Conservation (phyloP, 2,113 vertebrate genomes). For the Cyprinodon brontotheroides region DNA sequence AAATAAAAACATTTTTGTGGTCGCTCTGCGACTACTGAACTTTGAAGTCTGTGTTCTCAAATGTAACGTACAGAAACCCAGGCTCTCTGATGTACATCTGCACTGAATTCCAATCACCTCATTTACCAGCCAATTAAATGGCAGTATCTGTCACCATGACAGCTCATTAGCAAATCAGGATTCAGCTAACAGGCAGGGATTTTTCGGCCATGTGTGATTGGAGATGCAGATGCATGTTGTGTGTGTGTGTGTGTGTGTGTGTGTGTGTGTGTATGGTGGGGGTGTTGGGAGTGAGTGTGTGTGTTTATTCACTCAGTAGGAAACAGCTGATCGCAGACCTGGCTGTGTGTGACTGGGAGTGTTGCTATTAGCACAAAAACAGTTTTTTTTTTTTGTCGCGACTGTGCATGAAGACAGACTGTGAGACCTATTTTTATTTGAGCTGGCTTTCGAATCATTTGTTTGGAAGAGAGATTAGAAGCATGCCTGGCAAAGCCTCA, state of each 20-base stretch:
- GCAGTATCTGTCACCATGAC: constrained; percentile 67
- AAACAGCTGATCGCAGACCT: constrained; percentile 25
- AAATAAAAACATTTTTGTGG: constrained; percentile 20
- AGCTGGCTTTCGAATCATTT: constrained; percentile 44
- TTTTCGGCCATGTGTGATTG: constrained; percentile 7
- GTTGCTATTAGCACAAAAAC: constrained; percentile 43
- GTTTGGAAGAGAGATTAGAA: constrained; percentile 52
- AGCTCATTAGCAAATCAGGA: constrained; percentile 64
- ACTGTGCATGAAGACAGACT: constrained; percentile 37
- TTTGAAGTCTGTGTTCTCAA: constrained; percentile 48
- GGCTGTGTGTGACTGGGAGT: constrained; percentile 17
- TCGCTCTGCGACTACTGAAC: constrained; percentile 21
- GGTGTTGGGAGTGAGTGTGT: constrained; percentile 5
- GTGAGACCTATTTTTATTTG: constrained; percentile 41
- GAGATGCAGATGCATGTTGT: neutral
- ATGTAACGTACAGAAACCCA: constrained; percentile 33
- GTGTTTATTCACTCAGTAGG: constrained; percentile 28
- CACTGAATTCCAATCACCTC: constrained; percentile 55
- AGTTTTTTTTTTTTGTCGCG: neutral
- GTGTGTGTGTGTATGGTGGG: constrained; percentile 25
- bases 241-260: constrained; percentile 38
- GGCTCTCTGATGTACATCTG: constrained; percentile 41
- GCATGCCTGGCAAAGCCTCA: constrained; percentile 27
- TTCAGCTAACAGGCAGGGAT: constrained; percentile 38
- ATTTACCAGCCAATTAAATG: constrained; percentile 67